Evolutionary conservation across 2,888 invertebrate genomes (phyloP), one percentile per base, ranked within the genome.

Genomic region (Globia sparganii): DNA sequence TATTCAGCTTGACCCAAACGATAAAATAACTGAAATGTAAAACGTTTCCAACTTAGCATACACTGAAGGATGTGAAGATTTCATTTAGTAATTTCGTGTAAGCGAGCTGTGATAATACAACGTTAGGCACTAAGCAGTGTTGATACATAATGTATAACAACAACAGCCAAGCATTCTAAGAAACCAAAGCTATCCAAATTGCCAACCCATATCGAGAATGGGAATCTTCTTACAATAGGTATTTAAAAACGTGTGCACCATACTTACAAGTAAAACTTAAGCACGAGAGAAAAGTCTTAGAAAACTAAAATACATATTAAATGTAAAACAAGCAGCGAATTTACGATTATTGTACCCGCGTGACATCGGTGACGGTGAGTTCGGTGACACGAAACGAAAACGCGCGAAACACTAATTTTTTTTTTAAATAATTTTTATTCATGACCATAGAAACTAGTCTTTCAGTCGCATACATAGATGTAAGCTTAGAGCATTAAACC

Each of bases 1-100:
- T 93, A 83, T 80, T 89, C 58, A 82, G n/a, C 18, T 62, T n/a
- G 67, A 37, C 58, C 8, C 59, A 64, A 59, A 70, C 4, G 25
- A 67, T 34, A 59, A 58, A 66, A 49, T 31, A 37, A 13, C 43
- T 82, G 78, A 9, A 81, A 83, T 31, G 25, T 25, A 68, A 64
- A 49, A 66, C 13, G 34, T 58, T 53, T 40, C n/a, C 13, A 65
- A 56, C 21, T 18, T 43, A 6, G 5, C 46, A 65, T 13, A 43
- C n/a, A 40, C n/a, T 37, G 13, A n/a, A 59, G 6, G n/a, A 25
- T 37, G 6, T 31, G 18, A 37, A 64, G 21, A 59, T 11, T 58
- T 18, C 9, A 25, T 61, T 53, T 25, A 18, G 15, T 15, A 18
- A 46, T 56, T 80, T 71, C 1, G 28, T n/a, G 53, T 53, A n/a